Conservation (phyloP, 2,888 invertebrate species). For the Lasioglossum marginatum region DNA sequence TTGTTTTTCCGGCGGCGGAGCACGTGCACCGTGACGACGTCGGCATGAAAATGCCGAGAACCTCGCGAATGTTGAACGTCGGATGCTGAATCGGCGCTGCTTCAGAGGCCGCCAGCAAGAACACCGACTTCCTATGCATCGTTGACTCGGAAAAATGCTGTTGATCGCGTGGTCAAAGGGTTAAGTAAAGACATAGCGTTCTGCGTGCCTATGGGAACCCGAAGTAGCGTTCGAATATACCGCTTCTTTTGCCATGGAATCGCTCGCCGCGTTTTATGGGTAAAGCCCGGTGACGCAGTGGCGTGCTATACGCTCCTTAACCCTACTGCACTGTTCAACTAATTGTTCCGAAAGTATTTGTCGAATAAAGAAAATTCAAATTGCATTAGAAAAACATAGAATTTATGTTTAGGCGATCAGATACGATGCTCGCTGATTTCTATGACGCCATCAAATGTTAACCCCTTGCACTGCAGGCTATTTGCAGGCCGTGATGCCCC, state of each 20-base stretch:
- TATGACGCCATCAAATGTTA: not conserved
- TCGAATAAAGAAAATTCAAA: not conserved
- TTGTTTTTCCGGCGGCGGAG: slow-evolving; percentile 55
- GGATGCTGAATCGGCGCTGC: slow-evolving; percentile 41
- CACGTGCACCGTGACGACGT: slow-evolving; percentile 22
- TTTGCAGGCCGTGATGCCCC: not conserved
- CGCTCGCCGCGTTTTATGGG: slow-evolving; percentile 27
- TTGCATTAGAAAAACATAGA: not conserved
- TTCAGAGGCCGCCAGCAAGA: slow-evolving; percentile 10
- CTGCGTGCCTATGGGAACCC: slow-evolving; percentile 58
- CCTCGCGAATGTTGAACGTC: slow-evolving; percentile 51
- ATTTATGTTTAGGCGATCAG: not conserved
- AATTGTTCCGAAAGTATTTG: slow-evolving; percentile 3
- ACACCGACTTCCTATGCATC: slow-evolving; percentile 52
- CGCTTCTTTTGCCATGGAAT: slow-evolving; percentile 36
- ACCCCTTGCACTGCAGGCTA: not conserved
- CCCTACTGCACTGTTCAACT: not conserved
- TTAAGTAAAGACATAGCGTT: slow-evolving; percentile 67
- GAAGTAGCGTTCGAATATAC: slow-evolving; percentile 51
- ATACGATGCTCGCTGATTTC: not conserved
- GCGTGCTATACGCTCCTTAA: slow-evolving; percentile 3
- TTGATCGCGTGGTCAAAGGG: slow-evolving; percentile 68
- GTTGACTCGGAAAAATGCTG: slow-evolving; percentile 49
- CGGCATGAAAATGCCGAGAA: slow-evolving; percentile 53
- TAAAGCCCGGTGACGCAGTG: not conserved